Evolutionary conservation across 2,797 vertebrate species (phyloP).

Genomic region (Rallus crepitans): DNA sequence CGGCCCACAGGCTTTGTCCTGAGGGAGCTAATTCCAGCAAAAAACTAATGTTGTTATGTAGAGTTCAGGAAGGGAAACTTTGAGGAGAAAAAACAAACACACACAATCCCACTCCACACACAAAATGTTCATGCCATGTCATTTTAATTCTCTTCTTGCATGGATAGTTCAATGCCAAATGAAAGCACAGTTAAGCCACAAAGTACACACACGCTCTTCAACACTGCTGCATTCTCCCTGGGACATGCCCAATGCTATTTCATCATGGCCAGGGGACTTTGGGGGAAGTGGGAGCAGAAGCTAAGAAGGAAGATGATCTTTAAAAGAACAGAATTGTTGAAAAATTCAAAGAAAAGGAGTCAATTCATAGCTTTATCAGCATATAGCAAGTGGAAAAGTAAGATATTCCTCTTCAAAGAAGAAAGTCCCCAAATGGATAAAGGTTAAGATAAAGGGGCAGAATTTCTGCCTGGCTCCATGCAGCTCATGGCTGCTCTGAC

Average conservation of each 20-base stretch:
- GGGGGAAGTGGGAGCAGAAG: background rate
- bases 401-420: slow-evolving; percentile 58
- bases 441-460: slow-evolving; percentile 58
- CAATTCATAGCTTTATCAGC: slow-evolving; percentile 63
- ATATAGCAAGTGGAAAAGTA: slow-evolving; percentile 41
- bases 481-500: background rate
- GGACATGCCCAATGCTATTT: slow-evolving; percentile 14
- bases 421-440: slow-evolving; percentile 44
- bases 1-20: background rate
- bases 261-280: background rate
- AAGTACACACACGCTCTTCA: background rate
- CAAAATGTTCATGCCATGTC: background rate
- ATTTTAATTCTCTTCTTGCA: slow-evolving; percentile 11
- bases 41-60: background rate
- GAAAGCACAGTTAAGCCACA: slow-evolving; percentile 3
- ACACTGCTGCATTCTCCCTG: background rate
- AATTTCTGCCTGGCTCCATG: slow-evolving; percentile 21
- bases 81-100: background rate
- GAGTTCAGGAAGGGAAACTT: slow-evolving; percentile 13
- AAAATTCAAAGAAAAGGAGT: slow-evolving; percentile 48
- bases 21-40: background rate
- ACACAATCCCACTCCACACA: too few relatives aligned
- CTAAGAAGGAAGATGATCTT: slow-evolving; percentile 47
- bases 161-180: background rate
- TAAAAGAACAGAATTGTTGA: slow-evolving; percentile 28